Evolutionary conservation across 2,888 invertebrate genomes (phyloP).

Genomic region (Macroteleia sp.): DNA sequence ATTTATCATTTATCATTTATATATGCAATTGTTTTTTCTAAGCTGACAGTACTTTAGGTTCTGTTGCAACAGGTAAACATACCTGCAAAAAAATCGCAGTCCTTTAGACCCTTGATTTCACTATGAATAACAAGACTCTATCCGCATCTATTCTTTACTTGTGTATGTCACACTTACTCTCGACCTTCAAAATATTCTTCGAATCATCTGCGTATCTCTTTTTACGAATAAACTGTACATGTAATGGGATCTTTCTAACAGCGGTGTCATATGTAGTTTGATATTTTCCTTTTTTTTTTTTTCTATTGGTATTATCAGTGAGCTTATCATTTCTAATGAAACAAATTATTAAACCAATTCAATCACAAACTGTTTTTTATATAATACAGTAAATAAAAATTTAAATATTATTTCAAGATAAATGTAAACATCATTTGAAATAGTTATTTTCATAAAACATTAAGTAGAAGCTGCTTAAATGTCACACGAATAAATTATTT

Average conservation of each 20-base stretch:
- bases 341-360: too few relatives aligned
- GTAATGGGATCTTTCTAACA: constrained; percentile 57
- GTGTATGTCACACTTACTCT: constrained; percentile 30
- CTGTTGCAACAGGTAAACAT: too few relatives aligned
- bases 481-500: too few relatives aligned
- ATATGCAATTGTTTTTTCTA: too few relatives aligned
- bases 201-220: constrained; percentile 39
- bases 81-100: background rate
- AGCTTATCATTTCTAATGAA: constrained; percentile 10
- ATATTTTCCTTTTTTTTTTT: constrained; percentile 23
- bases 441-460: too few relatives aligned
- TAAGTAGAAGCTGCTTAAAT: too few relatives aligned
- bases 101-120: background rate
- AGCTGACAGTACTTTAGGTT: too few relatives aligned
- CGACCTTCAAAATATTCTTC: constrained; percentile 58
- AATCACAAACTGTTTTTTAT: too few relatives aligned
- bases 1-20: too few relatives aligned
- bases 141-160: constrained; percentile 18
- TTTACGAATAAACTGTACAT: constrained; percentile 55
- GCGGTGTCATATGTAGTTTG: constrained; percentile 45
- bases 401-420: too few relatives aligned
- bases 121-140: constrained; percentile 24
- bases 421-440: too few relatives aligned
- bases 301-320: constrained; percentile 25
- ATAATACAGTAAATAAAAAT: too few relatives aligned